Conservation (phyloP, 2,113 vertebrate genomes). For the Ptilorrhoa leucosticta region DNA sequence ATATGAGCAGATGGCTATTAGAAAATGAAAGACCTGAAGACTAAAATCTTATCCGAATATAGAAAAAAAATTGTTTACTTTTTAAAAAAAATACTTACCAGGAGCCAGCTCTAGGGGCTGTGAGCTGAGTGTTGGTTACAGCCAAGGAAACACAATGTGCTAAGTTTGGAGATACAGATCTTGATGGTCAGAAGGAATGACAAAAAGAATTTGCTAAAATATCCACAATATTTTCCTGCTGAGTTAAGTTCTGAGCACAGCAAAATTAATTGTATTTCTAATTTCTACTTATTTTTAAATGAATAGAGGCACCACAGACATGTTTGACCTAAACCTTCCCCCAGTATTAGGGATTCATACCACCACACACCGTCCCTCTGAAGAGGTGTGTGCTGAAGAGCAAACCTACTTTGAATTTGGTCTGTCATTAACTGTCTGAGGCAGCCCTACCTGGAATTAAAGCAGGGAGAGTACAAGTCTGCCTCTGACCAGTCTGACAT, state of each 20-base stretch:
- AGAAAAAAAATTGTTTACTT: too few relatives aligned
- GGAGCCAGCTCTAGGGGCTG: background rate
- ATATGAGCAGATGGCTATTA: background rate
- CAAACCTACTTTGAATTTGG: background rate
- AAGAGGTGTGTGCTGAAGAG: background rate
- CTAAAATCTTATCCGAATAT: background rate
- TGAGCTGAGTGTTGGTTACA: background rate
- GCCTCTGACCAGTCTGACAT: background rate
- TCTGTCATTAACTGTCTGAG: background rate
- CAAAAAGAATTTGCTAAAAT: background rate
- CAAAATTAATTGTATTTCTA: background rate
- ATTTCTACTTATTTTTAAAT: background rate
- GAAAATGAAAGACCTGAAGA: background rate
- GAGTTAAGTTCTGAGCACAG: background rate
- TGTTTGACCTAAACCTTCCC: background rate
- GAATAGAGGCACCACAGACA: background rate
- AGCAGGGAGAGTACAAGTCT: background rate
- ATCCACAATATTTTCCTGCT: background rate
- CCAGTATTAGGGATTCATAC: fast-evolving
- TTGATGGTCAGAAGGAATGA: background rate
- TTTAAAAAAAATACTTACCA: too few relatives aligned
- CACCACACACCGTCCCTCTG: background rate
- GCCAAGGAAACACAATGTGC: background rate
- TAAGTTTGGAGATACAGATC: background rate
- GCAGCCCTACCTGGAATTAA: background rate